Evolutionary conservation across 2,113 vertebrate genomes (phyloP), one percentile per base, ranked within the genome.

Genomic region (Fregata magnificens): DNA sequence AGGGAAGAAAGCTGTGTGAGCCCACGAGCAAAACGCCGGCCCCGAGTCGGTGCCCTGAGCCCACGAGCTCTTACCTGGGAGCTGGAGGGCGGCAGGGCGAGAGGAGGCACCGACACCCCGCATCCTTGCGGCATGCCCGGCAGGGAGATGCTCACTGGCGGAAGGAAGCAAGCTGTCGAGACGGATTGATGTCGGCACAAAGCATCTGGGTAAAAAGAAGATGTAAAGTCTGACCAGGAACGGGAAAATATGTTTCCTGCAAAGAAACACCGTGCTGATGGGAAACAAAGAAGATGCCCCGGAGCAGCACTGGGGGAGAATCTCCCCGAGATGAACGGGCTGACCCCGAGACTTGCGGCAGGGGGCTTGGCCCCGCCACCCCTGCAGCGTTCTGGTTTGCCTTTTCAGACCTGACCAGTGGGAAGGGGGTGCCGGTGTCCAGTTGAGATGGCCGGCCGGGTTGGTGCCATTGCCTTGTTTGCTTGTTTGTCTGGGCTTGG

Each of bases 291-390:
- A 13, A 3, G n/a, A 24, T 25, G 50, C 22, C n/a, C 50, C 2
- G 2, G 49, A 49, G 56, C 55, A 26, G 47, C 5, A 0, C 47
- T 6, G 28, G 6, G 14, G n/a, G n/a, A 49, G 32, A 50, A 72
- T 7, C 17, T 10, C 19, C 49, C 36, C 5, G 5, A 25, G 65
- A 49, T 9, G n/a, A 61, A 42, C 32, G 53, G 79, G 16, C 22
- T 4, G 5, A 58, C 10, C 22, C 31, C 0, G 0, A 36, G 58
- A 36, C 18, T 24, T 3, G 3, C 1, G 3, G 58, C 38, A 73
- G 47, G 19, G 45, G 47, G 47, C 25, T 84, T 2, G 1, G 47
- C 38, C 1, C 56, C 45, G 9, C 45, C 14, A 16, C 8, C 21
- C 17, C 80, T 21, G 15, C 14, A 2, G n/a, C 6, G 5, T 50